phyloP scores from a whole-genome alignment of 2,113 vertebrate species.

The Oncorhynchus mykiss region DNA sequence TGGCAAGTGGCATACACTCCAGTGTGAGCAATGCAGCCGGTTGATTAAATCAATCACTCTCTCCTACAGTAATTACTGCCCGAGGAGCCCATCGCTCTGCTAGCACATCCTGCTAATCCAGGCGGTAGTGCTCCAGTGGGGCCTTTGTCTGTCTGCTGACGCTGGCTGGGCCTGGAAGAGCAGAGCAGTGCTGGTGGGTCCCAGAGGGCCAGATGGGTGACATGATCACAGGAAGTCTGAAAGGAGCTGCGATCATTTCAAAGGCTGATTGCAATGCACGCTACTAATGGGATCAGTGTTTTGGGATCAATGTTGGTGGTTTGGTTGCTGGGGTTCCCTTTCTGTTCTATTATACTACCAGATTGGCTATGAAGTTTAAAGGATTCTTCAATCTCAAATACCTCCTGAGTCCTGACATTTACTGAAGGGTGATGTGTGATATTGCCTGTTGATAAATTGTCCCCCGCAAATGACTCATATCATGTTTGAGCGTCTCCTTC shows the following conservation, averaged over 20 bases:
- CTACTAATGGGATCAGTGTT: slow-evolving; percentile 65
- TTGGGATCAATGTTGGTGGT: slow-evolving; percentile 52
- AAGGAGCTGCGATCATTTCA: slow-evolving; percentile 49
- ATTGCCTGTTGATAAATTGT: too few relatives aligned
- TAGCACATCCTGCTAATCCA: slow-evolving; percentile 58
- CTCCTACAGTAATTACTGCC: slow-evolving; percentile 19
- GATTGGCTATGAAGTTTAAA: slow-evolving; percentile 4
- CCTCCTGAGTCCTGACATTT: slow-evolving; percentile 10
- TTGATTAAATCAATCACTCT: too few relatives aligned
- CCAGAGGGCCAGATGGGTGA: slow-evolving; percentile 63
- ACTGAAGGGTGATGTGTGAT: background rate
- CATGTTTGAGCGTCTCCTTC: too few relatives aligned
- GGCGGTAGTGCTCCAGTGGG: slow-evolving; percentile 42
- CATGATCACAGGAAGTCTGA: slow-evolving; percentile 43
- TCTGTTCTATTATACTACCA: slow-evolving; percentile 11
- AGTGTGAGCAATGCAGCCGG: slow-evolving; percentile 26
- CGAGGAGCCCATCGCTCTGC: slow-evolving; percentile 45
- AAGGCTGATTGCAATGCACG: slow-evolving; percentile 57
- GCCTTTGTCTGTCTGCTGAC: too few relatives aligned
- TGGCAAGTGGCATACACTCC: slow-evolving; percentile 18
- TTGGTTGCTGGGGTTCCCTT: slow-evolving; percentile 16
- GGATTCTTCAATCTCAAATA: slow-evolving; percentile 27
- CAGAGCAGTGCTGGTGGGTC: slow-evolving; percentile 35
- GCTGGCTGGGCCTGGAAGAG: slow-evolving; percentile 31
- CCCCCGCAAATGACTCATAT: background rate